phyloP scores from a whole-genome alignment of 2,888 invertebrate species.

The Lampropteryx suffumata region DNA sequence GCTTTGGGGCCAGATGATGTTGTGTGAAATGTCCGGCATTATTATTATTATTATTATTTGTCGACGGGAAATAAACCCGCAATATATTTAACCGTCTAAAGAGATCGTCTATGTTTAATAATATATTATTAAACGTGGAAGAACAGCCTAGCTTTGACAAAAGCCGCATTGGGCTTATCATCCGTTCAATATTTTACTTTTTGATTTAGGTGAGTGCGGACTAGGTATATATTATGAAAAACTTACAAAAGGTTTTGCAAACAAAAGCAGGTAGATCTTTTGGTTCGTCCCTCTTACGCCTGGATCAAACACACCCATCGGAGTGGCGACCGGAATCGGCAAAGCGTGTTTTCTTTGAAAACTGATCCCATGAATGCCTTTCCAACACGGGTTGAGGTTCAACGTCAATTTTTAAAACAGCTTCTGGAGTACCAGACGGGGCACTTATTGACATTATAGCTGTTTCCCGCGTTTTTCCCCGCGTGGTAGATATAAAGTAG shows the following conservation, averaged over 20 bases:
- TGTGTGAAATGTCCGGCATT: no score
- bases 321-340: slow-evolving; percentile 47
- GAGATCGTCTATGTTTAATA: no score
- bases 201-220: slow-evolving; percentile 18
- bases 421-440: slow-evolving; percentile 17
- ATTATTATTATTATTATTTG: no score
- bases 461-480: no score
- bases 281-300: slow-evolving; percentile 40
- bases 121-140: slow-evolving; percentile 3
- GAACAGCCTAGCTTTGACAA: slow-evolving; percentile 5
- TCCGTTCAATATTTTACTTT: slow-evolving; percentile 12
- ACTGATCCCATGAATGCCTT: slow-evolving; percentile 51
- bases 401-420: slow-evolving; percentile 44
- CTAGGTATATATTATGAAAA: slow-evolving; percentile 3
- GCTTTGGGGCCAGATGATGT: no score
- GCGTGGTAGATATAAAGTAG: no score
- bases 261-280: slow-evolving; percentile 45
- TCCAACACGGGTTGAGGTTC: slow-evolving; percentile 45
- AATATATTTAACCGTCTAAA: no score
- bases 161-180: slow-evolving; percentile 4
- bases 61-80: no score
- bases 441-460: background rate
- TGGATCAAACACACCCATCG: slow-evolving; percentile 42
- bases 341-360: slow-evolving; percentile 65
- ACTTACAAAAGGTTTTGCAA: slow-evolving; percentile 34